Evolutionary conservation across 2,888 invertebrate species (phyloP).

Genomic region (Lacanobia oleracea): DNA sequence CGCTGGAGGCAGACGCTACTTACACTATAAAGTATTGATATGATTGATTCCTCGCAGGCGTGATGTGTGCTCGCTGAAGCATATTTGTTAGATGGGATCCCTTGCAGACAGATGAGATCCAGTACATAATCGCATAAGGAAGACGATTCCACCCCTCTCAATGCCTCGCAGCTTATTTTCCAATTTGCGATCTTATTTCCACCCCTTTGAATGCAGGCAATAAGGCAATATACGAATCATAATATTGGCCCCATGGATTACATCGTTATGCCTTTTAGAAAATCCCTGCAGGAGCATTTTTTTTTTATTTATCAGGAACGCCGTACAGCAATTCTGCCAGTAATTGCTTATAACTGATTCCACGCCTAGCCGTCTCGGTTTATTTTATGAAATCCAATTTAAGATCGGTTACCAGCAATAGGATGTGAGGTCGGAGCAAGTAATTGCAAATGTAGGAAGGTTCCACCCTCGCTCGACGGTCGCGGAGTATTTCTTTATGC

Average conservation of each 20-base stretch:
- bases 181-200: conserved; percentile 23
- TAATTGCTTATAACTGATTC: background rate
- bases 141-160: conserved; percentile 14
- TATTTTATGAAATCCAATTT: background rate
- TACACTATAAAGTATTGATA: background rate
- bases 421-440: background rate
- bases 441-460: background rate
- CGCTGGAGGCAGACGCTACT: background rate
- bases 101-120: conserved; percentile 17
- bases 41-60: conserved; percentile 15
- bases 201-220: conserved; percentile 39
- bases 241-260: conserved; percentile 19
- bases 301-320: background rate
- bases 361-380: background rate
- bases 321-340: background rate
- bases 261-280: conserved; percentile 2
- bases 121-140: conserved; percentile 32
- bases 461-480: background rate
- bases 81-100: conserved; percentile 6
- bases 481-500: background rate
- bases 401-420: background rate
- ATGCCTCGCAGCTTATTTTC: conserved; percentile 26
- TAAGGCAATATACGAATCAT: conserved; percentile 21
- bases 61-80: conserved; percentile 6
- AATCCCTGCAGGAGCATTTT: background rate